Evolutionary conservation across 2,888 invertebrate species (phyloP), one percentile per base, ranked within the genome.

Genomic region (Thelaira solivaga): DNA sequence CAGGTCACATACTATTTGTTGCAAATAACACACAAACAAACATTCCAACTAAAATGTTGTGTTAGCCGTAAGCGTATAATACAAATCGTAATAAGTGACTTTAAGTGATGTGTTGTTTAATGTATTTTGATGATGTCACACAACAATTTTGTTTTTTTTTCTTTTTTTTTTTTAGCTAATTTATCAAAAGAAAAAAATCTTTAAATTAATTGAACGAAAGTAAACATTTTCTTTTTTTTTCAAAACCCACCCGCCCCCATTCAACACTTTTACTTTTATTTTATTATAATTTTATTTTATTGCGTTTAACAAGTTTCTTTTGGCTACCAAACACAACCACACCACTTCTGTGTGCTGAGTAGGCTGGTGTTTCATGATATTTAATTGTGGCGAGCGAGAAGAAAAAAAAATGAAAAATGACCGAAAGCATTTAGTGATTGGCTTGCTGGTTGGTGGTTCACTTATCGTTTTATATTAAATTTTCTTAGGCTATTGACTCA

Each of bases 401-500:
- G n/a, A n/a, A n/a, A n/a, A n/a, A n/a, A n/a, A n/a, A n/a, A n/a
- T n/a, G n/a, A n/a, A n/a, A n/a, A n/a, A n/a, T n/a, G n/a, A n/a
- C n/a, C 36, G 18, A 13, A 10, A 62, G 10, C 20, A 20, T 43
- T 18, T 31, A 39, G 24, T 31, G 18, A 8, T 2, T 6, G 8
- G 29, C 2, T 22, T 10, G 22, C n/a, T 59, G 11, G 1, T 22
- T 18, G 39, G 2, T 41, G 36, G 18, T 45, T 45, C 6, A 34
- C 34, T 64, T 64, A 64, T 39, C 47, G 26, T 51, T 51, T 59
- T 4, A 34, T 22, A 57, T 65, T 43, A 34, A 29, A 45, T 36
- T 51, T 57, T 49, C 47, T 65, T 43, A 11, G 57, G 67, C 62
- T 64, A 68, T 64, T 73, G 64, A 69, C 68, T 68, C 16, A 34